Base-by-base conservation (phyloP, 1,140 invertebrate species). In the Drosophila arizonae region DNA sequence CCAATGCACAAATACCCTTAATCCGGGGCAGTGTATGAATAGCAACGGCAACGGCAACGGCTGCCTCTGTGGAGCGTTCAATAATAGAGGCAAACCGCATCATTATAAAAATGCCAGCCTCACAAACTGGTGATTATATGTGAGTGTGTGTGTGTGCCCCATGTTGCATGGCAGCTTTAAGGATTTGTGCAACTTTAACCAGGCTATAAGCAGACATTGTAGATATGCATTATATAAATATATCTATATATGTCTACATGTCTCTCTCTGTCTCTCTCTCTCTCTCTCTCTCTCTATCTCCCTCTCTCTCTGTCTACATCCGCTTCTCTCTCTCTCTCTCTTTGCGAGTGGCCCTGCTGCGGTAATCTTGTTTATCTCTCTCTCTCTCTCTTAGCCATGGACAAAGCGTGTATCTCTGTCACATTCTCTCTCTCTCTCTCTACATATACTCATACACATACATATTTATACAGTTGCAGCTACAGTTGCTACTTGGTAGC, bases 361-460 rank as follows among this genome's bases (percentile, higher is more conserved):
- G 71, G 78, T 86, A 87, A 86, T 86, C 82, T 78, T 87, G 82
- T 86, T 86, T 87, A n/a, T n/a, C n/a, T n/a, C n/a, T n/a, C n/a
- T n/a, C n/a, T n/a, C n/a, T n/a, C n/a, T n/a, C n/a, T n/a, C n/a
- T n/a, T 78, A 82, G 82, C 76, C 80, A 51, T 57, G 77, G 68
- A 75, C 75, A 77, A 81, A 73, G 76, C 75, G 74, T 78, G 52
- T 81, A 77, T 63, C 81, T 77, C 66, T 75, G 41, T 57, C 71
- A 5, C 72, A 76, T n/a, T n/a, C n/a, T n/a, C n/a, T n/a, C n/a
- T n/a, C n/a, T n/a, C n/a, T n/a, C n/a, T n/a, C n/a, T n/a, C n/a
- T n/a, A 5, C 72, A 76, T n/a, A n/a, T n/a, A 21, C 17, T 51
- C 17, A 61, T 28, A 43, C 24, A 36, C 17, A 55, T 39, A n/a